Base-by-base conservation (phyloP, 2,888 invertebrate species). In the Megalurothrips usitatus region DNA sequence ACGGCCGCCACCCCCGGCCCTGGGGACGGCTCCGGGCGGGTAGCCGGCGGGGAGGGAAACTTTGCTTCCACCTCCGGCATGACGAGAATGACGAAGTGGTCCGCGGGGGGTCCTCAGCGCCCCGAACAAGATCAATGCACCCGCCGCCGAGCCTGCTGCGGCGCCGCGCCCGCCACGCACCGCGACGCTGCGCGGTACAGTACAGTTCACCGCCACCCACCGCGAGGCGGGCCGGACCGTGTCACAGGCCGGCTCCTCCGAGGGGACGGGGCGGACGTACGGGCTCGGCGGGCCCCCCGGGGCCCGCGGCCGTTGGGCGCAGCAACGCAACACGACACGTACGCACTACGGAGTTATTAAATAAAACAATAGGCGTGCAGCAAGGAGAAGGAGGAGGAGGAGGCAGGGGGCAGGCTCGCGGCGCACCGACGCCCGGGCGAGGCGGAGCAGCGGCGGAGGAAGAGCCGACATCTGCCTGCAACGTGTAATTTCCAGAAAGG, bases 401-500 rank as follows among this genome's bases (percentile, higher is more conserved):
- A n/a, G 52, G 14, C 52, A 12, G 52, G 6, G 14, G 17, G 58
- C 6, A 58, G 58, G 58, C 58, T 58, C 19, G 58, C 58, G n/a
- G 58, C 58, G 58, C 34, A 43, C 34, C 34, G 6, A 43, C 34
- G 34, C 34, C 34, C 34, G 14, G 58, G 58, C 52, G 52, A 12
- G 23, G 68, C 68, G 23, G 26, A 26, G 68, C 68, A 12, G 68
- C n/a, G 68, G 63, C 63, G 63, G 19, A n/a, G 19, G 23, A 23
- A 14, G 52, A 68, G n/a, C 68, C 23, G 17, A 58, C 68, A 75
- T 75, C 68, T 75, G 68, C 68, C 68, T 75, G 68, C 68, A 75
- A 75, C 68, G 68, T 75, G 68, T 75, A 75, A 75, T 75, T 75
- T 75, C 68, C 68, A 75, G 68, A 75, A 75, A 75, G 68, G 68